phyloP scores from a whole-genome alignment of 1,140 invertebrate species.

The Tribolium madens region DNA sequence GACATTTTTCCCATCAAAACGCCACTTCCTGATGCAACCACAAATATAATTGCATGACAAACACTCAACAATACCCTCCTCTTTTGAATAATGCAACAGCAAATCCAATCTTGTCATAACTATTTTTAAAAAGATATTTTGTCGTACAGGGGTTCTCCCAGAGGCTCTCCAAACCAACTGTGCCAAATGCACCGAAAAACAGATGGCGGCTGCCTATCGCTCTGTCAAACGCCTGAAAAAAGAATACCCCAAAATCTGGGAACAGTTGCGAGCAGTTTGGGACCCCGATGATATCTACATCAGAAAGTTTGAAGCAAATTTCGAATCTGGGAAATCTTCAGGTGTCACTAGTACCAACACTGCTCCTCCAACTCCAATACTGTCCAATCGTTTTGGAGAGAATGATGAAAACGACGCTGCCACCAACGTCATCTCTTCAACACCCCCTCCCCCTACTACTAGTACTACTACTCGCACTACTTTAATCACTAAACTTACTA shows the following conservation, averaged over 20 bases:
- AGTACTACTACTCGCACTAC: constrained; percentile 4
- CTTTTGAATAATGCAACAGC: constrained; percentile 25
- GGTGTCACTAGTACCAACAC: background rate
- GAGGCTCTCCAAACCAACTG: constrained; percentile 75
- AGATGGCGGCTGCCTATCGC: constrained; percentile 69
- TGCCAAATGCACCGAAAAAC: constrained; percentile 71
- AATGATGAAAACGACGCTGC: constrained; percentile 2
- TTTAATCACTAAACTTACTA: constrained; percentile 18
- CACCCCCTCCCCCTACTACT: constrained; percentile 31
- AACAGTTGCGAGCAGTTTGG: constrained; percentile 68
- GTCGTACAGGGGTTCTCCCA: constrained; percentile 71
- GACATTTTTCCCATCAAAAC: constrained; percentile 13
- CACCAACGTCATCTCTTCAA: constrained; percentile 18
- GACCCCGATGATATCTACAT: constrained; percentile 73
- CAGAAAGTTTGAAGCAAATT: constrained; percentile 58
- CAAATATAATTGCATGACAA: background rate
- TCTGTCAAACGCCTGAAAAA: constrained; percentile 69
- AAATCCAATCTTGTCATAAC: constrained; percentile 7
- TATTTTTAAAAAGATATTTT: constrained; percentile 3
- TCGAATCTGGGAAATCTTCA: constrained; percentile 45
- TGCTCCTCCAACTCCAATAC: constrained; percentile 6
- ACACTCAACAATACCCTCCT: background rate
- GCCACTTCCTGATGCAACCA: constrained; percentile 21
- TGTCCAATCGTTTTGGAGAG: constrained; percentile 47
- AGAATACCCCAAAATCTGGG: constrained; percentile 73